phyloP scores from a whole-genome alignment of 2,888 invertebrate genomes.

The Hydrotaea cyrtoneurina region DNA sequence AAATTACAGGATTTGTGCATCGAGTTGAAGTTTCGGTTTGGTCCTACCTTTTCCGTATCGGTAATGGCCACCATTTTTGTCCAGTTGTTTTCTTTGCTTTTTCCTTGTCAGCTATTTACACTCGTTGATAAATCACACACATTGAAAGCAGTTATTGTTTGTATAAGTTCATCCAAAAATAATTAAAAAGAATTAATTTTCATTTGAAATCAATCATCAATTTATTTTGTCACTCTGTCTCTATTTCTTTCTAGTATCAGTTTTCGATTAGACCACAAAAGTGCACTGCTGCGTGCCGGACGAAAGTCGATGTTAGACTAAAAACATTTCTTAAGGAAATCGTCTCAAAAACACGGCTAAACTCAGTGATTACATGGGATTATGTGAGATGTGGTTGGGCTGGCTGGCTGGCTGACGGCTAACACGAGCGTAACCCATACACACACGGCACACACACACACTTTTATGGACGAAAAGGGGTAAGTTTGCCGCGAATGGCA shows the following conservation, averaged over 20 bases:
- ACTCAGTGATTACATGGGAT: constrained; percentile 49
- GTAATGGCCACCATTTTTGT: constrained; percentile 31
- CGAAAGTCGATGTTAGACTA: constrained; percentile 74
- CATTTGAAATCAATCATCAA: background rate
- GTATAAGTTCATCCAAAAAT: too few relatives aligned
- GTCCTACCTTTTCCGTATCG: constrained; percentile 22
- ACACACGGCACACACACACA: background rate
- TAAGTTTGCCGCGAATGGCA: background rate
- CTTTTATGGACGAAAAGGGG: too few relatives aligned
- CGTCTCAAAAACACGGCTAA: constrained; percentile 70
- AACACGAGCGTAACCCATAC: constrained; percentile 29
- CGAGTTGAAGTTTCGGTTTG: too few relatives aligned
- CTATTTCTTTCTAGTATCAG: background rate
- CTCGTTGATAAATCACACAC: background rate
- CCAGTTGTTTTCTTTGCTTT: background rate
- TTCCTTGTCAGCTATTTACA: background rate
- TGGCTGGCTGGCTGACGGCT: background rate
- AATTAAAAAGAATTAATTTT: background rate
- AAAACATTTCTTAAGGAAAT: constrained; percentile 74
- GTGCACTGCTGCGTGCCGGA: constrained; percentile 62
- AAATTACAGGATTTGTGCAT: too few relatives aligned
- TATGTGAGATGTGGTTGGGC: constrained; percentile 31
- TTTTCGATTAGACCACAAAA: background rate
- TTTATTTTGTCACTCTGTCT: background rate
- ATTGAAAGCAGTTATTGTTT: background rate